These are phyloP conservation scores for Dasysyrphus albostriatus DNA, from an alignment of 2,888 invertebrate genomes.

Conservation along the genomic window DNA sequence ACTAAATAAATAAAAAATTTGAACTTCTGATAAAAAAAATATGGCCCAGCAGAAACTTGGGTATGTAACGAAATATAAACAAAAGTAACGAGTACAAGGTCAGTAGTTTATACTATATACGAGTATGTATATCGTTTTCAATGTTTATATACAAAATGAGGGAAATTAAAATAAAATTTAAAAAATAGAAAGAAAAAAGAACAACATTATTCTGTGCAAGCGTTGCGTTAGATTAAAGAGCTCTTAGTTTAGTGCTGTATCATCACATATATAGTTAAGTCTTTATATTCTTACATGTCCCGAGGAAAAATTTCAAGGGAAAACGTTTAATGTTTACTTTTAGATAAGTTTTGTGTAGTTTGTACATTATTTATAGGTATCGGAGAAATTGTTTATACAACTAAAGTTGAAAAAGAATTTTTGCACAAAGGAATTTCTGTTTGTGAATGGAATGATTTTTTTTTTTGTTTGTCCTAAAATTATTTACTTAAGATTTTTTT, in stretches of 20 bases:
- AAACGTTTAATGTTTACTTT: constrained; percentile 29
- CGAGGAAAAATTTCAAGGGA: constrained; percentile 42
- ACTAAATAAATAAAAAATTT: constrained; percentile 40
- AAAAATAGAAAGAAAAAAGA: neutral
- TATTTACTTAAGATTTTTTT: neutral
- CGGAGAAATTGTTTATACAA: constrained; percentile 5
- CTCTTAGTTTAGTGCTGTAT: constrained; percentile 1
- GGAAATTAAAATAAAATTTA: constrained; percentile 9
- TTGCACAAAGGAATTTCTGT: constrained; percentile 28
- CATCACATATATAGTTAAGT: constrained; percentile 12
- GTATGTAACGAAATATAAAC: constrained; percentile 23
- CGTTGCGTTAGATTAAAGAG: constrained; percentile 35
- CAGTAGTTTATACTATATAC: constrained; percentile 17
- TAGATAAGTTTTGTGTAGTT: constrained; percentile 33
- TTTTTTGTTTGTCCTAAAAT: neutral
- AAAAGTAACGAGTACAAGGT: constrained; percentile 64
- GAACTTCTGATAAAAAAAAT: constrained; percentile 42
- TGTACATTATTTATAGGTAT: neutral
- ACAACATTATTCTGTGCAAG: neutral
- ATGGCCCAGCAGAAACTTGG: constrained; percentile 13
- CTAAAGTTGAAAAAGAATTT: neutral
- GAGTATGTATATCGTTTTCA: neutral
- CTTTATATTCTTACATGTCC: constrained; percentile 24
- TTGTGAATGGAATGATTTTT: neutral
- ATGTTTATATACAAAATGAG: neutral